Percentiles rank a stretch among this genome's conserved stretches.
phyloP scores from a whole-genome alignment of 37 sponge, comb jelly and placozoan genomes.

The Amphimedon queenslandica region DNA sequence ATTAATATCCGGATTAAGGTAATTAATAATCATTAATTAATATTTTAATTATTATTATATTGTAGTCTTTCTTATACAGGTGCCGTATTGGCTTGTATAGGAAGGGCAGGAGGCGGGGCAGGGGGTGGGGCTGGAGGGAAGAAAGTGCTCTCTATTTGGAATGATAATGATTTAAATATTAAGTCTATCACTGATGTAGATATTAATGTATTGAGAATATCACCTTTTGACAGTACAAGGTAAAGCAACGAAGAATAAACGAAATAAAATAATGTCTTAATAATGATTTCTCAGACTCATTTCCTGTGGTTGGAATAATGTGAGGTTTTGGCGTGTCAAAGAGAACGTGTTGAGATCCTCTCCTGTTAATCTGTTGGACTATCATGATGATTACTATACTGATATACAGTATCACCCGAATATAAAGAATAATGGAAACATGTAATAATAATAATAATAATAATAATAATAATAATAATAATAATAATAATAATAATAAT shows the following conservation, averaged over 20 bases:
- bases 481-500: too few species aligned
- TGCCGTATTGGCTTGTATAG: conserved; percentile 66
- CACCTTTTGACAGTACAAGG: conserved; percentile 82
- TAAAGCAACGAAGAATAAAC: conserved; percentile 14
- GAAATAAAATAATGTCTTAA: neutral
- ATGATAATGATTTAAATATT: conserved; percentile 49
- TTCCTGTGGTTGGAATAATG: conserved; percentile 85
- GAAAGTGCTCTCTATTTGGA: conserved; percentile 4
- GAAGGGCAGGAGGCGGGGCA: conserved; percentile 56
- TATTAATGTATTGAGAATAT: conserved; percentile 62
- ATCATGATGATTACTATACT: conserved; percentile 79
- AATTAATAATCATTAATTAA: neutral
- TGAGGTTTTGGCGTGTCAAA: conserved; percentile 81
- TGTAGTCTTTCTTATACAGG: conserved; percentile 81
- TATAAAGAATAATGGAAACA: neutral
- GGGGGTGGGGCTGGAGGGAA: conserved; percentile 56
- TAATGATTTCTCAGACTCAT: conserved; percentile 52
- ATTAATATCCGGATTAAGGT: neutral
- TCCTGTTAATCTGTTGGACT: conserved; percentile 69
- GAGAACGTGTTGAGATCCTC: conserved; percentile 57
- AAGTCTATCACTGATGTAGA: conserved; percentile 68
- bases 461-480: too few species aligned
- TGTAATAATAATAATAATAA: neutral
- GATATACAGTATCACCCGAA: conserved; percentile 67
- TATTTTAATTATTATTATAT: neutral